Conservation (phyloP, 2,888 invertebrate species). For the Hyppa rectilinea region DNA sequence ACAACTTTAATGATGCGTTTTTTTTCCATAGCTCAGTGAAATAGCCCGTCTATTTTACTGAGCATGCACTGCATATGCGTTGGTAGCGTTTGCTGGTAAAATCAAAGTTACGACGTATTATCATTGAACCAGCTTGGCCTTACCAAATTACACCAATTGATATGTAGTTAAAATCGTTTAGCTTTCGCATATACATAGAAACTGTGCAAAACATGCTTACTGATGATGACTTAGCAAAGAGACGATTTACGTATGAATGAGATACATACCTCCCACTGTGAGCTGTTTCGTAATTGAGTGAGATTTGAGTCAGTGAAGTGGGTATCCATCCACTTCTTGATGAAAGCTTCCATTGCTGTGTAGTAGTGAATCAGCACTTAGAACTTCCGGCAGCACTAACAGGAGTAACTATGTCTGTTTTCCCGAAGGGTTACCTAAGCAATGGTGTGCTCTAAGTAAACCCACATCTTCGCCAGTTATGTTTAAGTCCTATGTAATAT, state of each 20-base stretch:
- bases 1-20: no score
- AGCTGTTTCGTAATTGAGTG: conserved; percentile 23
- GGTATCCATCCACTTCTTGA: background rate
- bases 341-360: background rate
- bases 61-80: no score
- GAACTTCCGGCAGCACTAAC: background rate
- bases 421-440: no score
- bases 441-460: no score
- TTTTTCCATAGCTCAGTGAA: no score
- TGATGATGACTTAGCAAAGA: conserved; percentile 41
- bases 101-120: background rate
- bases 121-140: conserved; percentile 5
- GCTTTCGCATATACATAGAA: conserved; percentile 24
- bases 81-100: background rate
- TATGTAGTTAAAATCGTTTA: background rate
- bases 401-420: background rate
- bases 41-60: no score
- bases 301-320: conserved; percentile 20
- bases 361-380: background rate
- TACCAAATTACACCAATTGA: conserved; percentile 10
- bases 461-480: no score
- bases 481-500: no score
- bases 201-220: conserved; percentile 2
- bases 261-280: conserved; percentile 28
- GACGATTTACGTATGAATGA: conserved; percentile 29